A percentile compares a stretch with the other conserved stretches of the same genome.
phyloP scores from a whole-genome alignment of 2,888 invertebrate species.

The Octodonta nipae region DNA sequence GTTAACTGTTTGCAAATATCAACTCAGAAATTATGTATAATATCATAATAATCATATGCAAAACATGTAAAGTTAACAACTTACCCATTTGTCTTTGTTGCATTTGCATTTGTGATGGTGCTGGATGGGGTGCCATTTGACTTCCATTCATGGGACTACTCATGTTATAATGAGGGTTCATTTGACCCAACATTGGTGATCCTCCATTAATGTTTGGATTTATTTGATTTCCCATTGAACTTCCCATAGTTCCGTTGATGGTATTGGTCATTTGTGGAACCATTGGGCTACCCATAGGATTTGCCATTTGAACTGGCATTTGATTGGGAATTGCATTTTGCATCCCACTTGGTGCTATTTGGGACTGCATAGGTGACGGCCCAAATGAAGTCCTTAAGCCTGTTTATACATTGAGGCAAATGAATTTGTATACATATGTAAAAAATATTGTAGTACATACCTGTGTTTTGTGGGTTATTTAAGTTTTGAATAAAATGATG shows the following conservation, averaged over 20 bases:
- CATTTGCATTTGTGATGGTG: constrained; percentile 18
- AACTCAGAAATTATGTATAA: no score
- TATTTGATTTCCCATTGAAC: constrained; percentile 35
- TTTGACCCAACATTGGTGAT: constrained; percentile 38
- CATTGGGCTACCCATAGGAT: constrained; percentile 40
- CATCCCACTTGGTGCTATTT: constrained; percentile 23
- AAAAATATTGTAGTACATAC: constrained; percentile 5
- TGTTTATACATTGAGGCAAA: constrained; percentile 1
- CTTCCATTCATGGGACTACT: constrained; percentile 28
- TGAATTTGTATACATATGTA: background rate
- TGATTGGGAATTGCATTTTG: constrained; percentile 27
- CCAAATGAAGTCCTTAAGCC: constrained; percentile 38
- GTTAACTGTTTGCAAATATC: no score
- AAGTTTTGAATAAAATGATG: constrained; percentile 60
- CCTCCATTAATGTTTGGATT: constrained; percentile 23
- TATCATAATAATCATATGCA: no score
- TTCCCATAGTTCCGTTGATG: constrained; percentile 42
- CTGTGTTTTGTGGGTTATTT: constrained; percentile 42
- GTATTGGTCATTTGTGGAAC: constrained; percentile 27
- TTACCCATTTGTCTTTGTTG: constrained; percentile 26
- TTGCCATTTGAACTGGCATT: constrained; percentile 37
- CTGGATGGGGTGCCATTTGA: constrained; percentile 22
- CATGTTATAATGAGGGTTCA: constrained; percentile 30
- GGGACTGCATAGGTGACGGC: constrained; percentile 42
- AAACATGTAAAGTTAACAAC: no score